Base-by-base conservation (phyloP, 2,797 vertebrate species). In the Platyrinchus mystaceus region DNA sequence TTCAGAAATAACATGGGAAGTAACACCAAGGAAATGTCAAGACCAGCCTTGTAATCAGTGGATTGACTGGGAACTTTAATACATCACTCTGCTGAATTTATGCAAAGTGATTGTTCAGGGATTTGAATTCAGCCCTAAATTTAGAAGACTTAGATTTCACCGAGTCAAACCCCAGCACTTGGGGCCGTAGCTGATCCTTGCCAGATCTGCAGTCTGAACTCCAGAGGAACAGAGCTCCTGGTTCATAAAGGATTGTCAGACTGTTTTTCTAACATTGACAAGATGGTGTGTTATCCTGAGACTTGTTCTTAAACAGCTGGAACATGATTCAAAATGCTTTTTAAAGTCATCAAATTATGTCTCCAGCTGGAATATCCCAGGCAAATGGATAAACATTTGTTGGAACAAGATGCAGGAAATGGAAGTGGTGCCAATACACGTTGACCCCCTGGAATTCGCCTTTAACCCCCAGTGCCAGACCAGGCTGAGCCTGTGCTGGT, bases 401-500 rank as follows among this genome's bases (percentile, higher is more conserved):
- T 11, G 5, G 12, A 50, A 4, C 22, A 47, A 74, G 49, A 9
- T 47, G 67, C 30, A 58, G 85, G 79, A 49, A 71, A 15, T 2
- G 3, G 69, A 75, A 53, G 46, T 15, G 10, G 5, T 70, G 36
- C 68, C 39, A 43, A 20, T 34, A 9, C 0, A 2, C 2, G 0
- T 2, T 64, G 56, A 7, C 13, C 24, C 26, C 15, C 11, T 13
- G 55, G 28, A 10, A 28, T 41, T 70, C 43, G 21, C 53, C 34
- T 39, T 12, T 11, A 22, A 27, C 6, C 17, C 3, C 23, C 3
- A 0, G 0, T 30, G 21, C 53, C 23, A 34, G 46, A 7, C 11
- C 9, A 4, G 12, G 27, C 63, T 0, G 4, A 34, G 53, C 20
- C 43, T 19, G 55, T 22, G 21, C 32, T 3, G 28, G 26, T 53